These are phyloP conservation scores for Archaeoteleia sp. DNA, from an alignment of 2,888 invertebrate genomes.

Conservation along the genomic window DNA sequence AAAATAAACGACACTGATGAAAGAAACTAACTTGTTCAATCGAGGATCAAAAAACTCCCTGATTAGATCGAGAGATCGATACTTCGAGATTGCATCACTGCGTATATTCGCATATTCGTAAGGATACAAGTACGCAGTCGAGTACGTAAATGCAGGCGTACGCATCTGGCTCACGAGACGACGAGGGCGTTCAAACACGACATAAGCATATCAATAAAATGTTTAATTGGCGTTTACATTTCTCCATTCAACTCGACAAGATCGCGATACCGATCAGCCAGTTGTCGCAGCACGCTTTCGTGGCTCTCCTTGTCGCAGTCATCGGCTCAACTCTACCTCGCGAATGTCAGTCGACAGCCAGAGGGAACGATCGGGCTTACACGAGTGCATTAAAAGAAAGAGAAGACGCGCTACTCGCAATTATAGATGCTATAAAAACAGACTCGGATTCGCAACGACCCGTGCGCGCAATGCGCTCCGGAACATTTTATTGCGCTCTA, in stretches of 20 bases:
- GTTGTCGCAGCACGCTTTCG: slow-evolving; percentile 30
- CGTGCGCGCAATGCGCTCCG: not conserved
- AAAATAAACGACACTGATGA: not conserved
- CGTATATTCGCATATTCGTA: not conserved
- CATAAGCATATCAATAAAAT: slow-evolving; percentile 73
- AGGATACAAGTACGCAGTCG: not conserved
- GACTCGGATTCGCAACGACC: not conserved
- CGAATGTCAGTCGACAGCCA: slow-evolving; percentile 9
- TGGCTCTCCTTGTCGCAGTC: slow-evolving; percentile 13
- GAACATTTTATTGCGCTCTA: slow-evolving; percentile 5
- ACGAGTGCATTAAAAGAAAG: slow-evolving; percentile 2
- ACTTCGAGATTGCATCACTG: not conserved
- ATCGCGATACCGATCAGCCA: slow-evolving; percentile 65
- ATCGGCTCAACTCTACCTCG: slow-evolving; percentile 11
- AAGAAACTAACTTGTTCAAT: not conserved
- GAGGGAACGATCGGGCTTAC: not conserved
- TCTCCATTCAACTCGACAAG: slow-evolving; percentile 70
- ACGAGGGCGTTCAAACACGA: slow-evolving; percentile 57
- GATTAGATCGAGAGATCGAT: slow-evolving; percentile 4
- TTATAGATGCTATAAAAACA: slow-evolving; percentile 9
- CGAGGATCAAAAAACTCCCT: not conserved
- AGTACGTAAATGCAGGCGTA: not conserved
- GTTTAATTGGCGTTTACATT: slow-evolving; percentile 74
- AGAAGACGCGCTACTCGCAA: slow-evolving; percentile 14
- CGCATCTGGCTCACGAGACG: slow-evolving; percentile 1